These are phyloP conservation scores for Hirtodrosophila alboralis DNA, from an alignment of 2,888 invertebrate species.

Conservation along the genomic window DNA sequence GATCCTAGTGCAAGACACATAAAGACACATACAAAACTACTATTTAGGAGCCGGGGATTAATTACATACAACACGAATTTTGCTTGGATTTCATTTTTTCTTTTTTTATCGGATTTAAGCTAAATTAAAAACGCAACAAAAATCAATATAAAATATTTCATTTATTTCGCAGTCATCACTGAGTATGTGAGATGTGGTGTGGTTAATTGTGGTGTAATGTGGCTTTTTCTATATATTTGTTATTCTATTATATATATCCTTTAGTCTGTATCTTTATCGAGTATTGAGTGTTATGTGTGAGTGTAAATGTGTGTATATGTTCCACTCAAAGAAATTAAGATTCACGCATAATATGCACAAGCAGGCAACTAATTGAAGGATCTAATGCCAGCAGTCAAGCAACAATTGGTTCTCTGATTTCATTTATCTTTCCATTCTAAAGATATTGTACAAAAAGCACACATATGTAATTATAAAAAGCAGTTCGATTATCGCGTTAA, in stretches of 20 bases:
- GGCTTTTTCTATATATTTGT: neutral
- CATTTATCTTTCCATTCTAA: neutral
- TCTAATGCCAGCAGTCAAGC: slow-evolving; percentile 24
- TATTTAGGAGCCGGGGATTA: slow-evolving; percentile 83
- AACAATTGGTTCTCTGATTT: slow-evolving; percentile 10
- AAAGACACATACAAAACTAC: slow-evolving; percentile 84
- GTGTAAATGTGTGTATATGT: slow-evolving; percentile 16
- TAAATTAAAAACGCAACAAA: slow-evolving; percentile 36
- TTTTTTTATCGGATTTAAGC: slow-evolving; percentile 56
- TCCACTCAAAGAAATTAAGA: slow-evolving; percentile 10
- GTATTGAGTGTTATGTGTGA: slow-evolving; percentile 3
- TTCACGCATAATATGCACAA: slow-evolving; percentile 15
- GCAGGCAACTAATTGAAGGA: slow-evolving; percentile 34
- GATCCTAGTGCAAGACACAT: slow-evolving; percentile 85
- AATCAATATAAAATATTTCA: slow-evolving; percentile 1
- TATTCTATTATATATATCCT: neutral
- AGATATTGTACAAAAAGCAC: neutral
- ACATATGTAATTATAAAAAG: too few relatives aligned
- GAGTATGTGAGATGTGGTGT: slow-evolving; percentile 23
- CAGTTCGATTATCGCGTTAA: too few relatives aligned
- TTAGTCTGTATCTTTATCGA: neutral
- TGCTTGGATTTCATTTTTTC: slow-evolving; percentile 33
- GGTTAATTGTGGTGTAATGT: neutral
- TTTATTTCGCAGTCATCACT: slow-evolving; percentile 12
- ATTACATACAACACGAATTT: slow-evolving; percentile 78